Percentiles rank a stretch among this genome's conserved stretches.
Evolutionary conservation across 2,113 vertebrate species (phyloP).

Genomic region (Indicator maculatus): DNA sequence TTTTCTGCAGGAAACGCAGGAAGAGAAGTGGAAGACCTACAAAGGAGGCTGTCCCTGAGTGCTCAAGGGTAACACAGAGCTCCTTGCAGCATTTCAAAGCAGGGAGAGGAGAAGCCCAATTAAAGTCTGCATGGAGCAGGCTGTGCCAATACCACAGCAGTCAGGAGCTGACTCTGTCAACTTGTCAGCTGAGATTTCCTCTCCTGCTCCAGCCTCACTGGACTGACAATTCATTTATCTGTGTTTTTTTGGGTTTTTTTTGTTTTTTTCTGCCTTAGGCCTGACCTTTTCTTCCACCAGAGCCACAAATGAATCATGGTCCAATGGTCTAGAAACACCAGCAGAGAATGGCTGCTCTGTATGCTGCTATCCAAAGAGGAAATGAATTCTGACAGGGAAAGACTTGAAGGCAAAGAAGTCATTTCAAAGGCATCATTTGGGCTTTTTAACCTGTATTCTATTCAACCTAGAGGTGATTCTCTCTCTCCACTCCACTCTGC

Average conservation of each 20-base stretch:
- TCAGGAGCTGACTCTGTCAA: background rate
- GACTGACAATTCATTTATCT: background rate
- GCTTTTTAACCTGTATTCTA: background rate
- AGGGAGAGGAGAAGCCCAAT: conserved; percentile 13
- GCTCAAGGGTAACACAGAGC: background rate
- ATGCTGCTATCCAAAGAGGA: background rate
- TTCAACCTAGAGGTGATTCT: background rate
- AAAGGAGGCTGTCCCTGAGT: background rate
- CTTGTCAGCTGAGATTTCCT: conserved; percentile 16
- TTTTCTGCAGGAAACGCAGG: background rate
- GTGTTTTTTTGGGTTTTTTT: no score
- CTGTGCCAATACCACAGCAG: conserved; percentile 32
- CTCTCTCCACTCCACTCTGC: no score
- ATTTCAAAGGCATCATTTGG: background rate
- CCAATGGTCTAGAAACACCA: background rate
- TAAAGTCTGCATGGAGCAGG: conserved; percentile 18
- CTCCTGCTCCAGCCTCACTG: background rate
- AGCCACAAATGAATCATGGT: background rate
- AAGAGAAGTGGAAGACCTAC: background rate
- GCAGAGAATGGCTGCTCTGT: background rate
- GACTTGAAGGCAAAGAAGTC: background rate
- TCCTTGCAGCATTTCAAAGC: background rate
- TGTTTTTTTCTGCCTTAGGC: background rate
- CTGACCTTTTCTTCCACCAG: conserved; percentile 36
- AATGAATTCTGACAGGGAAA: background rate